Evolutionary conservation across 2,797 vertebrate species (phyloP).

Genomic region (Xiphorhynchus erythropygius): DNA sequence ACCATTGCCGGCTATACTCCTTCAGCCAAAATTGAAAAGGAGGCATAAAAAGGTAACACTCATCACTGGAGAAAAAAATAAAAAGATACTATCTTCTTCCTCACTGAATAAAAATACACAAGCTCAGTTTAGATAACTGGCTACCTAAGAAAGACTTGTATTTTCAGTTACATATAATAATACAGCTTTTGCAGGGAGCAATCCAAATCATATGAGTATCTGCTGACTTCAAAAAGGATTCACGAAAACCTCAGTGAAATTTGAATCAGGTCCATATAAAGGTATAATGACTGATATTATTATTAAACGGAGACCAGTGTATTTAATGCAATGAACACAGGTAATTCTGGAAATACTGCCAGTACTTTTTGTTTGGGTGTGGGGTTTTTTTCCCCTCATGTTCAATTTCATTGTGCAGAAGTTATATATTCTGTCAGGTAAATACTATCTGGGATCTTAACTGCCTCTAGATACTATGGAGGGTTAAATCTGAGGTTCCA

Average conservation of each 20-base stretch:
- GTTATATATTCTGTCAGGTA: conserved; percentile 8
- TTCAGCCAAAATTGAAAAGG: background rate
- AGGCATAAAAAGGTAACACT: background rate
- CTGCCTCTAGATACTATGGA: background rate
- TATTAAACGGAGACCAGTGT: background rate
- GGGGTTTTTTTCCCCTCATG: background rate
- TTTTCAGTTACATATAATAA: background rate
- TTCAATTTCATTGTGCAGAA: background rate
- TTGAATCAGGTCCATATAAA: background rate
- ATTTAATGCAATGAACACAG: background rate
- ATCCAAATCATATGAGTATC: background rate
- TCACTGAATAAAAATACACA: background rate
- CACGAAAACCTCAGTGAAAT: background rate
- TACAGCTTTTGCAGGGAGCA: background rate
- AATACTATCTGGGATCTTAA: background rate
- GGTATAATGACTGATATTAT: background rate
- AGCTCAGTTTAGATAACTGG: background rate
- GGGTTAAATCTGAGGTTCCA: background rate
- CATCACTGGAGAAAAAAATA: background rate
- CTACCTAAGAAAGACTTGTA: background rate
- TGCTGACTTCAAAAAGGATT: background rate
- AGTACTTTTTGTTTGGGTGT: background rate
- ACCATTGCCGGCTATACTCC: background rate
- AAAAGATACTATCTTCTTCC: background rate
- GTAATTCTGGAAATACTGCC: background rate